A percentile compares a stretch with the other conserved stretches of the same genome.
These are phyloP conservation scores for Ophion obscuratus DNA, from an alignment of 2,888 invertebrate genomes.

Conservation along the genomic window DNA sequence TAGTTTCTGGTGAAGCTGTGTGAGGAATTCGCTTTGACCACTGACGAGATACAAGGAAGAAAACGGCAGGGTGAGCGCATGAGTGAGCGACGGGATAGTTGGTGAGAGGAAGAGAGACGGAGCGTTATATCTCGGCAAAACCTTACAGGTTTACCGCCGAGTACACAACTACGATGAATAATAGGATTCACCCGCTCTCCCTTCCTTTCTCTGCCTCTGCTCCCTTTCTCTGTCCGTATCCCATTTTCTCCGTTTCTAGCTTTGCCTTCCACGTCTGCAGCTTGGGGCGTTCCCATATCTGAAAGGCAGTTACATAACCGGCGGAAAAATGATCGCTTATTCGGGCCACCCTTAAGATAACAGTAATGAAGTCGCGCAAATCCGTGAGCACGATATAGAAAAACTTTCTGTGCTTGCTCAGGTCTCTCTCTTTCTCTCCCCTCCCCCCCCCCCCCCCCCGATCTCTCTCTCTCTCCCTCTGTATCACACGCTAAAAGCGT, in stretches of 20 bases:
- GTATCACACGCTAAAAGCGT: slow-evolving; percentile 6
- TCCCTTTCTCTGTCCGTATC: background rate
- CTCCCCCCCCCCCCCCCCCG: background rate
- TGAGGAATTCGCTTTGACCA: slow-evolving; percentile 21
- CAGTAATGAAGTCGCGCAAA: slow-evolving; percentile 49
- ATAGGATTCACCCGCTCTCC: background rate
- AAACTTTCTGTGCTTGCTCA: background rate
- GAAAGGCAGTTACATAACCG: slow-evolving; percentile 48
- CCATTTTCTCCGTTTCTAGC: background rate
- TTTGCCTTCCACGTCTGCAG: slow-evolving; percentile 11
- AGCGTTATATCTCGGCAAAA: slow-evolving; percentile 8
- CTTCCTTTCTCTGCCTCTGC: background rate
- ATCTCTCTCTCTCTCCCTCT: background rate
- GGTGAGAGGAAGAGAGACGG: background rate
- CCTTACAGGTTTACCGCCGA: slow-evolving; percentile 3
- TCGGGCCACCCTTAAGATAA: slow-evolving; percentile 41
- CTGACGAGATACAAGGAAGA: background rate
- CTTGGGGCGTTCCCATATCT: slow-evolving; percentile 18
- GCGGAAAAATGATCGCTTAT: slow-evolving; percentile 54
- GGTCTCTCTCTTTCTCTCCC: background rate
- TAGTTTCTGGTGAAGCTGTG: slow-evolving; percentile 21
- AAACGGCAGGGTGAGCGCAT: background rate
- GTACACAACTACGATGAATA: slow-evolving; percentile 4
- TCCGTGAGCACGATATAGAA: slow-evolving; percentile 32
- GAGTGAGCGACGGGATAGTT: background rate